A percentile compares a stretch with the other conserved stretches of the same genome.
These are phyloP conservation scores for Nesoenas mayeri DNA, from an alignment of 2,113 vertebrate genomes.

Conservation along the genomic window DNA sequence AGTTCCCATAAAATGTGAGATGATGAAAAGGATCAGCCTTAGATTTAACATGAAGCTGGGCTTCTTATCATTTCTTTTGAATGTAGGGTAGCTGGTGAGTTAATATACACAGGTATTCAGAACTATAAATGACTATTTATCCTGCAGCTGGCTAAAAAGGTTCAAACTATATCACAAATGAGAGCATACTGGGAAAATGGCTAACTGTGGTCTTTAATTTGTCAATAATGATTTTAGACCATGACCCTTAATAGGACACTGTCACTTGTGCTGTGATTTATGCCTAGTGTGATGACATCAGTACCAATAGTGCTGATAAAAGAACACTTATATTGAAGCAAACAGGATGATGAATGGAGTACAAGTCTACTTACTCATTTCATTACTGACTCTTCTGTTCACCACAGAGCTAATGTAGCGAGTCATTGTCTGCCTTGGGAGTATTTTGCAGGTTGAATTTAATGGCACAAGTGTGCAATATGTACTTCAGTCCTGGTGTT, in stretches of 20 bases:
- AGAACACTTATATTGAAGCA: slow-evolving; percentile 95
- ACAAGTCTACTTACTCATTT: slow-evolving; percentile 93
- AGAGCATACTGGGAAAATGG: slow-evolving; percentile 60
- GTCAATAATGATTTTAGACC: slow-evolving; percentile 92
- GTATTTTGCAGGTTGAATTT: slow-evolving; percentile 89
- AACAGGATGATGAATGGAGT: slow-evolving; percentile 99
- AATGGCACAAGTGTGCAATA: slow-evolving; percentile 83
- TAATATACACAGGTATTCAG: slow-evolving; percentile 50
- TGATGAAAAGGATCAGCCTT: background rate
- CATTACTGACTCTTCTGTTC: slow-evolving; percentile 88
- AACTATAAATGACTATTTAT: slow-evolving; percentile 76
- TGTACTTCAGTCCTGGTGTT: slow-evolving; percentile 77
- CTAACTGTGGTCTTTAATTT: slow-evolving; percentile 88
- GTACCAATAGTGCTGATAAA: slow-evolving; percentile 95
- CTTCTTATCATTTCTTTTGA: background rate
- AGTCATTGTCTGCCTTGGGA: slow-evolving; percentile 87
- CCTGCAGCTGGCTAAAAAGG: slow-evolving; percentile 60
- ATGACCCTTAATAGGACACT: slow-evolving; percentile 93
- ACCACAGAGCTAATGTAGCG: slow-evolving; percentile 96
- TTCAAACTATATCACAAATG: slow-evolving; percentile 72
- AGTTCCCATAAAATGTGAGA: slow-evolving; percentile 9
- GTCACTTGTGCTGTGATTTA: slow-evolving; percentile 95
- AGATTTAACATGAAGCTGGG: background rate
- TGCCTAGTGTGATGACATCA: slow-evolving; percentile 92
- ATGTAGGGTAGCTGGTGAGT: slow-evolving; percentile 1